Evolutionary conservation across 1,140 invertebrate genomes (phyloP).

Genomic region (Drosophila nikananu): DNA sequence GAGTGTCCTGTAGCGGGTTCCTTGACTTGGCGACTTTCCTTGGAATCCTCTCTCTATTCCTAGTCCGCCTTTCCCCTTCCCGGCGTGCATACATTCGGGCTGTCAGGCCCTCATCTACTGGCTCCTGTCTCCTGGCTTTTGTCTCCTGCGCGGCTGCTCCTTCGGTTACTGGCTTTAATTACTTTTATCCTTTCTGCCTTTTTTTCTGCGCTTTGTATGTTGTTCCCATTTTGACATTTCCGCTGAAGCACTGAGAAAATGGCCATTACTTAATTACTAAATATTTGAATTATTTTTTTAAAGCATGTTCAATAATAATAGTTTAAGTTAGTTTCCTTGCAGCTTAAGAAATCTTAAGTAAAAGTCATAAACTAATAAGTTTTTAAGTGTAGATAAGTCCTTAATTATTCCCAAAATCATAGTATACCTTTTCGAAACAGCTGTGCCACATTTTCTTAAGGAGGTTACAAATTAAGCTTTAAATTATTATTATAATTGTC

Average conservation of each 20-base stretch:
- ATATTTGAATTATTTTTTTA: not conserved
- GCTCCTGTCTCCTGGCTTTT: conserved; percentile 29
- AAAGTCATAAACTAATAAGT: not conserved
- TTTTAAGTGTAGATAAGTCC: not conserved
- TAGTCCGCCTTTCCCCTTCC: conserved; percentile 21
- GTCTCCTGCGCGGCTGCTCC: conserved; percentile 31
- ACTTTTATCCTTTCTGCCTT: conserved; percentile 71
- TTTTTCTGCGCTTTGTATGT: conserved; percentile 29
- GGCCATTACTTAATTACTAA: no score
- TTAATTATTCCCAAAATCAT: not conserved
- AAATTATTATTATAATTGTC: not conserved
- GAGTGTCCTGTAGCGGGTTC: conserved; percentile 65
- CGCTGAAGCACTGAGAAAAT: conserved; percentile 30
- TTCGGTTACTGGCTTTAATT: conserved; percentile 68
- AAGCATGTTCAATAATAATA: not conserved
- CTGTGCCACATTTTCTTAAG: not conserved
- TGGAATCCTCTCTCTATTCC: conserved; percentile 2
- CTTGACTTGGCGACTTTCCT: conserved; percentile 31
- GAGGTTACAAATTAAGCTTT: no score
- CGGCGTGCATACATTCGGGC: conserved; percentile 52
- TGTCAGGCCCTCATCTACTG: conserved; percentile 39
- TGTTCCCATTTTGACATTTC: conserved; percentile 59
- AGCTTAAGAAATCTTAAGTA: not conserved
- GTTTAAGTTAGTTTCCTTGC: no score
- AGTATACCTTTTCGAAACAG: no score